A percentile compares a stretch with the other conserved stretches of the same genome.
phyloP scores from a whole-genome alignment of 2,113 vertebrate genomes.

The Andinoacara biseriatus region DNA sequence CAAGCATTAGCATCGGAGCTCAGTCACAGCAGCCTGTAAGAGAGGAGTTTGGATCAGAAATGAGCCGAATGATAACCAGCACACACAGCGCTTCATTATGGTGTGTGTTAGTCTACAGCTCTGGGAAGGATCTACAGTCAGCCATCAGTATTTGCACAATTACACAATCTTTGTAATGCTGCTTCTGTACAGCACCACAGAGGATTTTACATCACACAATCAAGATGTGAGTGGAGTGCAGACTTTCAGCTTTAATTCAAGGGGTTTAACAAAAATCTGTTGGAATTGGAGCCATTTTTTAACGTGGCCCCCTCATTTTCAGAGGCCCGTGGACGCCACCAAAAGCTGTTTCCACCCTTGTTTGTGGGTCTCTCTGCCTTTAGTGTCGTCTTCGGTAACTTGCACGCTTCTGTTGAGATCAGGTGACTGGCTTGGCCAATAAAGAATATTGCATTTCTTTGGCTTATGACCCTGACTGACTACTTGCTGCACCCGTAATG shows the following conservation, averaged over 20 bases:
- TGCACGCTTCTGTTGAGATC: no score
- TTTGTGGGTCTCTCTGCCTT: no score
- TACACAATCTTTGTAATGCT: not conserved
- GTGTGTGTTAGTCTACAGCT: accelerated
- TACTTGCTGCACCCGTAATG: no score
- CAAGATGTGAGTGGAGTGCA: not conserved
- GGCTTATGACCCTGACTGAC: no score
- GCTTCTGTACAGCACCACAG: not conserved
- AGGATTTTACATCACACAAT: not conserved
- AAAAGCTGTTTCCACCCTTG: no score
- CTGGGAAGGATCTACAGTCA: not conserved
- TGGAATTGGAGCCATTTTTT: not conserved
- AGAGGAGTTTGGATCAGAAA: not conserved
- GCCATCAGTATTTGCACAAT: not conserved
- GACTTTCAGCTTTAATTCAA: no score
- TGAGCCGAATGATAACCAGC: not conserved
- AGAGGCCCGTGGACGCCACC: no score
- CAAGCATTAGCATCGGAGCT: not conserved
- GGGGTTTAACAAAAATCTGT: not conserved
- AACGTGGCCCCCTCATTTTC: not conserved
- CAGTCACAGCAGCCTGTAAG: not conserved
- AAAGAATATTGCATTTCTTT: no score
- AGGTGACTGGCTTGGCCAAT: no score
- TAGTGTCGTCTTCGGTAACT: no score
- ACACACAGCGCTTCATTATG: not conserved